Evolutionary conservation across 2,888 invertebrate genomes (phyloP), one percentile per base, ranked within the genome.

Genomic region (Ennomos erosarius): DNA sequence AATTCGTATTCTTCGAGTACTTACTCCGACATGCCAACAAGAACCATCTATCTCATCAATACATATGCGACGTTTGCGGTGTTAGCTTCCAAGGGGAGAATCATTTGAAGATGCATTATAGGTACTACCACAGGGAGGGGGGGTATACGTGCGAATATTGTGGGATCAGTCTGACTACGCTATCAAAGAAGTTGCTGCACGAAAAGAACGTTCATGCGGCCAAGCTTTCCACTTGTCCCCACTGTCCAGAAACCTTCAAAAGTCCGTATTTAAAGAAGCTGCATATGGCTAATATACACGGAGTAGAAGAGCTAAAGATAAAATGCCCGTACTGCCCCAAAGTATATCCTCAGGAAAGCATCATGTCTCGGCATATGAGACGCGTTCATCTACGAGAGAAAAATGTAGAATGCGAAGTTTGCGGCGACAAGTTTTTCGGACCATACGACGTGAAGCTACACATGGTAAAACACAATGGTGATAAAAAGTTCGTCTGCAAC

Each of bases 291-390:
- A 91, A 92, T 26, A 82, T 87, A 0, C 91, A 92, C 39, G 86
- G 85, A 0, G 84, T 90, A 0, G 90, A 90, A 47, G 91, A 91
- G 60, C 59, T 92, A n/a, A 90, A 85, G 62, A 88, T 92, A 4
- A 88, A 88, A 53, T 92, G 91, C 40, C 90, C 88, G 0, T 86
- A 86, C 49, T 90, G 94, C 75, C 85, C 93, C 43, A 91, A 89
- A 69, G 82, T 92, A 0, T 92, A 82, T 38, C 90, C 90, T 0
- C 90, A 90, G 63, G 94, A 93, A 74, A 93, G 94, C 45, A 93
- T 94, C 0, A 89, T 94, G 82, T 94, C 94, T 0, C 84, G 94
- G 43, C 94, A 94, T 57, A 93, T 94, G 94, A 88, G 94, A 44
- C 85, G 93, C 0, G 94, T 94, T 0, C 94, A 94, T 69, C 82